Percentiles rank a stretch among this genome's conserved stretches.
phyloP scores from a whole-genome alignment of 2,797 vertebrate species.

The Pampus argenteus region DNA sequence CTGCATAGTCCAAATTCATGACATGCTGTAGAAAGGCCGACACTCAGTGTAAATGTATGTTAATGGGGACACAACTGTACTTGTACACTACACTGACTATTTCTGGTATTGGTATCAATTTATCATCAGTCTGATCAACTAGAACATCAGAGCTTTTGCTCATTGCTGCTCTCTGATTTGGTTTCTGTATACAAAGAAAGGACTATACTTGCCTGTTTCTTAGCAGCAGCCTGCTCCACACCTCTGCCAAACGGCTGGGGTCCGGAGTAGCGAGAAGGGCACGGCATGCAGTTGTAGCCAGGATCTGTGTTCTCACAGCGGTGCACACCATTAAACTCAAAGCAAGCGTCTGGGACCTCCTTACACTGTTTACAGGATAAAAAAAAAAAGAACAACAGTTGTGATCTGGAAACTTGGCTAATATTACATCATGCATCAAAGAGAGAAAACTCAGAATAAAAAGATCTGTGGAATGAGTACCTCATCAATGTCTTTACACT shows the following conservation, averaged over 20 bases:
- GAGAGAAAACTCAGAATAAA: background rate
- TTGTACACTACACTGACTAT: background rate
- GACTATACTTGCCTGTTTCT: constrained; percentile 90
- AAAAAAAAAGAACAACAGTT: constrained; percentile 22
- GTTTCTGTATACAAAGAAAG: constrained; percentile 9
- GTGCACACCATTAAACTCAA: constrained; percentile 93
- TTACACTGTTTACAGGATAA: constrained; percentile 86
- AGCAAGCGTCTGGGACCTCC: constrained; percentile 94
- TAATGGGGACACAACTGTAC: background rate
- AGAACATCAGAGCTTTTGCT: background rate
- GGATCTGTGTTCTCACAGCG: constrained; percentile 96
- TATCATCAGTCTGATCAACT: background rate
- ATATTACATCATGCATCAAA: background rate
- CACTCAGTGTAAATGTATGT: constrained; percentile 2
- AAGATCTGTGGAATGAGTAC: constrained; percentile 68
- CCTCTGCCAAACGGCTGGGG: constrained; percentile 92
- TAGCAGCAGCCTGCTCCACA: constrained; percentile 90
- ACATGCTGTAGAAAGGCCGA: constrained; percentile 27
- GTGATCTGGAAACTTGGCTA: background rate
- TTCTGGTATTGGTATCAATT: constrained; percentile 8
- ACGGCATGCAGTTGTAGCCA: constrained; percentile 97
- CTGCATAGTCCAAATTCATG: constrained; percentile 15
- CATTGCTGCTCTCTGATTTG: background rate
- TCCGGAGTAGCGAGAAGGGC: constrained; percentile 93
- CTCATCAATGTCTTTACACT: constrained; percentile 95